These are phyloP conservation scores for Agrochola circellaris DNA, from an alignment of 2,888 invertebrate species.

Conservation along the genomic window DNA sequence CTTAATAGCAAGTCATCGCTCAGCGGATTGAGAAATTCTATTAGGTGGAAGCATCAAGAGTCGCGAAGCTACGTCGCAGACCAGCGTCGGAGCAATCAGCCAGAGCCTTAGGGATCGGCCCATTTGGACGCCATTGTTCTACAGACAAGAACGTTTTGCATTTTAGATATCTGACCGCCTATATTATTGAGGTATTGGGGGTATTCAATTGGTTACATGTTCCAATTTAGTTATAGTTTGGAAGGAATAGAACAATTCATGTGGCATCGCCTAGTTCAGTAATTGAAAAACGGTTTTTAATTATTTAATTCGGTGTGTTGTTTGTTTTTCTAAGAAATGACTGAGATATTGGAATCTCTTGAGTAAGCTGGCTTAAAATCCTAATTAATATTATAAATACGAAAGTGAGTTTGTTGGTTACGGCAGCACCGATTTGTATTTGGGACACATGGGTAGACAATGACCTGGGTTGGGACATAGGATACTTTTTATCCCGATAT, in stretches of 20 bases:
- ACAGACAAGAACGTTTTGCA: slow-evolving; percentile 55
- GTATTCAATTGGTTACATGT: slow-evolving; percentile 10
- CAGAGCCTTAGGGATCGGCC: slow-evolving; percentile 75
- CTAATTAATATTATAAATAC: too few relatives aligned
- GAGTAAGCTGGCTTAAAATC: too few relatives aligned
- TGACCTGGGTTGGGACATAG: too few relatives aligned
- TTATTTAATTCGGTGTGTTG: neutral
- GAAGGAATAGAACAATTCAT: neutral
- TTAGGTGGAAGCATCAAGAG: slow-evolving; percentile 65
- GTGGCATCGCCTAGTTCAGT: neutral
- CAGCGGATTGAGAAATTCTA: slow-evolving; percentile 75
- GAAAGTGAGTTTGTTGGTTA: too few relatives aligned
- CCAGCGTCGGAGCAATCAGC: slow-evolving; percentile 71
- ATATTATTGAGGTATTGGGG: slow-evolving; percentile 24
- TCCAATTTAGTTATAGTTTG: slow-evolving; percentile 7
- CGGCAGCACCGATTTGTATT: too few relatives aligned
- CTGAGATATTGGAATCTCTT: neutral
- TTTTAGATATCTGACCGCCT: slow-evolving; percentile 46
- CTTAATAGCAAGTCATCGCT: slow-evolving; percentile 65
- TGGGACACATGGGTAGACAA: too few relatives aligned
- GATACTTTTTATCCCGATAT: too few relatives aligned
- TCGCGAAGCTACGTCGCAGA: slow-evolving; percentile 51
- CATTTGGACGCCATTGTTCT: slow-evolving; percentile 78
- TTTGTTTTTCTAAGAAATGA: neutral
- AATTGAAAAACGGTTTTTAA: neutral